Base-by-base conservation (phyloP, 1,140 invertebrate species). In the Triops cancriformis region DNA sequence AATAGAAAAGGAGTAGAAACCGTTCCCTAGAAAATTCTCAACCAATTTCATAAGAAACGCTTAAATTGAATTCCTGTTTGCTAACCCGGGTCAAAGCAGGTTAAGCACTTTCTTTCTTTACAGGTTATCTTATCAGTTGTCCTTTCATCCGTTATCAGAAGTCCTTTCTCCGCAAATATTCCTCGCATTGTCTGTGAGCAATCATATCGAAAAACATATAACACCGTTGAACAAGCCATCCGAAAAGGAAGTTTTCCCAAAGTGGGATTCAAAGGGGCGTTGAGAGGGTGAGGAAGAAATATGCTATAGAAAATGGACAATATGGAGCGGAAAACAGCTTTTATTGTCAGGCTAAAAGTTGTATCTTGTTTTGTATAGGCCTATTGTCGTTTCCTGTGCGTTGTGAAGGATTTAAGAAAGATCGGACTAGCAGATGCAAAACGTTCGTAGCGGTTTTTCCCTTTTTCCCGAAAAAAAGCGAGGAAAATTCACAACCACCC, bases 251-350 rank as follows among this genome's bases (percentile, higher is more conserved):
- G 51, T n/a, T 18, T 23, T n/a, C 11, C 11, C 51, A 64, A 18
- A 64, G 23, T 64, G 3, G 31, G n/a, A 1, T 64, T n/a, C 51
- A 64, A 64, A 64, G 31, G 31, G 31, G 31, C 2, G 31, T 37
- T n/a, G 31, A 37, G 31, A 37, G 31, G 31, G 2, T 37, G 31
- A 64, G 23, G 23, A 64, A 23, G 14, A 64, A 64, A 64, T n/a
- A 64, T 64, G 51, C 51, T 64, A n/a, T 64, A 64, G 51, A 64
- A 64, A 64, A 10, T 64, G 51, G 51, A 64, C 51, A 64, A 64
- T 64, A 64, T 64, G 51, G 51, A 64, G 51, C 51, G 51, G 51
- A 23, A 64, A 64, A 64, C 51, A 23, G 51, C 14, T 64, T 64
- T 64, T 64, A 64, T 64, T 10, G 9, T 64, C 5, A 23, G 51